These are phyloP conservation scores for Halisarca cf. caerulea DNA, from an alignment of 37 sponge, comb jelly and placozoan species.

Conservation along the genomic window DNA sequence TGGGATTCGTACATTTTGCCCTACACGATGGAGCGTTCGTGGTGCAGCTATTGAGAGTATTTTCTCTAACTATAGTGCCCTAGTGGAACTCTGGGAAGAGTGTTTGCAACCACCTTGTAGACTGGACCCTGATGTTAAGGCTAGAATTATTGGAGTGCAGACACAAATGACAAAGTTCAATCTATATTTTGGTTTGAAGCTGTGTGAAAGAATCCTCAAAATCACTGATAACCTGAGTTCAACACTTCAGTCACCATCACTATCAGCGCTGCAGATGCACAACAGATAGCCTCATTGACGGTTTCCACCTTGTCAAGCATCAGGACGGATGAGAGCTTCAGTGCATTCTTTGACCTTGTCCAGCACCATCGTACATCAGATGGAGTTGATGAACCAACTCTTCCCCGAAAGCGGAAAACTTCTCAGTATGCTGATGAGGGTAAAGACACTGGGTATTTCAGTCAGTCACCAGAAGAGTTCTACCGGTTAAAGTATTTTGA, in stretches of 20 bases:
- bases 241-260: slow-evolving; percentile 54
- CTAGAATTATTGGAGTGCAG: slow-evolving; percentile 58
- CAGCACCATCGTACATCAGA: not conserved
- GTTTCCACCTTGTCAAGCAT: slow-evolving; percentile 50
- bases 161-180: slow-evolving; percentile 48
- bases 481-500: slow-evolving; percentile 66
- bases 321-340: slow-evolving; percentile 50
- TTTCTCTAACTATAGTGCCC: slow-evolving; percentile 8
- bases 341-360: slow-evolving; percentile 2
- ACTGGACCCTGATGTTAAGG: slow-evolving; percentile 72
- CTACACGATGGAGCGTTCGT: slow-evolving; percentile 41
- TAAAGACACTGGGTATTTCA: slow-evolving; percentile 28
- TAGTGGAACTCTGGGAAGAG: slow-evolving; percentile 58
- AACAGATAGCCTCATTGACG: slow-evolving; percentile 56
- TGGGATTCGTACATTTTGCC: slow-evolving; percentile 38
- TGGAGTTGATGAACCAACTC: not conserved
- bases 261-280: slow-evolving; percentile 62
- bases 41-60: slow-evolving; percentile 37
- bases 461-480: slow-evolving; percentile 51
- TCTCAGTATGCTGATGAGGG: slow-evolving; percentile 27
- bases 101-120: slow-evolving; percentile 40
- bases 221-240: slow-evolving; percentile 75
- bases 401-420: slow-evolving; percentile 26
- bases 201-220: slow-evolving; percentile 54
- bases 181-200: slow-evolving; percentile 62